Base-by-base conservation (phyloP, 2,113 vertebrate species). In the Coregonus clupeaformis region DNA sequence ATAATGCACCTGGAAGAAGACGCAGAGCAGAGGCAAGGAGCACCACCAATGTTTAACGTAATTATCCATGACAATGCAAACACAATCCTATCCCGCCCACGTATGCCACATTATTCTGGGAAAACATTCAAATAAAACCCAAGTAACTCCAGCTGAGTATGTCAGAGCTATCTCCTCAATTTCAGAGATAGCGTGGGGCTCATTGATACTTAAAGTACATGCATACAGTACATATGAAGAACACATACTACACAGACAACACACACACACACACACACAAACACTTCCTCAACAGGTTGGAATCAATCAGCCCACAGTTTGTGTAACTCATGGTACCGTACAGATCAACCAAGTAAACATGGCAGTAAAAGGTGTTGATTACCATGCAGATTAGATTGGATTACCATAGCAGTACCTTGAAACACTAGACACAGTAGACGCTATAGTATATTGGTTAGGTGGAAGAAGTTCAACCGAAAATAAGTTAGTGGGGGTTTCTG, bases 1-100 rank as follows among this genome's bases (percentile, higher is more conserved):
- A 47, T 86, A 74, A 84, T 79, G 84, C 30, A 69, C 77, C 82
- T 89, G 77, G 20, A 88, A 64, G 20, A 77, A 73, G 70, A 24
- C 73, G 70, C 71, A 73, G 45, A 72, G 82, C 64, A 49, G 65
- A 79, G 72, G 67, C 14, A 4, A 27, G 55, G 49, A 52, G 49
- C 49, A 52, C 62, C 27, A 69, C 30, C 25, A 27, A 27, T 68
- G 20, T 47, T 32, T 66, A 70, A 77, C 25, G 60, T 67, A 77
- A 74, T 77, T 74, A 77, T 66, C 67, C 78, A n/a, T 71, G 49
- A 65, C 49, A 73, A 13, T 64, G 13, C 68, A 47, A 74, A 72
- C 69, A 64, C 64, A 57, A 16, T 70, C 67, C 60, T 68, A 16
- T 70, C 67, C 60, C 27, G 52, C 65, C 55, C 27, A 55, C 0